phyloP scores from a whole-genome alignment of 2,888 invertebrate genomes.

The Rotaria macrura region DNA sequence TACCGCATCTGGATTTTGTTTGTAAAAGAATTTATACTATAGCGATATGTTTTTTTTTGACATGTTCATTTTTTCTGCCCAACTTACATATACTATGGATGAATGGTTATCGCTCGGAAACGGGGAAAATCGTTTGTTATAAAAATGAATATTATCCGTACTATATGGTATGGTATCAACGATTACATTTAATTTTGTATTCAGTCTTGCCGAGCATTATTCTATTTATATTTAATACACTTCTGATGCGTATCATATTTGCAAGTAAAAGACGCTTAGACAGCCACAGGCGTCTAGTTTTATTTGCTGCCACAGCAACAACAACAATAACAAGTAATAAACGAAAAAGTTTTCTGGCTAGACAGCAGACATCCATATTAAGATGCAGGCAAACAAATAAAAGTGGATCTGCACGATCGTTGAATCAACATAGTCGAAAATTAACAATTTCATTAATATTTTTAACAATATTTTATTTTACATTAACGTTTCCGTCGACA shows the following conservation, averaged over 20 bases:
- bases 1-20: neutral
- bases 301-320: neutral
- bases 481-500: neutral
- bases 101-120: neutral
- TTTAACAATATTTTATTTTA: neutral
- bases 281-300: neutral
- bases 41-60: neutral
- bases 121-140: neutral
- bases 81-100: neutral
- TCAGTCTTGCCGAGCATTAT: neutral
- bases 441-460: neutral
- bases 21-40: slow-evolving; percentile 3
- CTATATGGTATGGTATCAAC: neutral
- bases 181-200: neutral
- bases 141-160: neutral
- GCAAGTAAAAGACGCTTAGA: neutral
- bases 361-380: neutral
- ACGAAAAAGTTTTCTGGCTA: neutral
- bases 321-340: neutral
- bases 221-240: slow-evolving; percentile 1
- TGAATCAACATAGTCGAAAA: slow-evolving; percentile 16
- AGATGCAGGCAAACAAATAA: neutral
- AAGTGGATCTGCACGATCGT: neutral
- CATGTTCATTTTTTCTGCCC: neutral
- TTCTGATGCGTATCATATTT: slow-evolving; percentile 7